Percentiles rank a stretch among this genome's conserved stretches.
Evolutionary conservation across 2,888 invertebrate genomes (phyloP).

Genomic region (Ypsolopha sequella): DNA sequence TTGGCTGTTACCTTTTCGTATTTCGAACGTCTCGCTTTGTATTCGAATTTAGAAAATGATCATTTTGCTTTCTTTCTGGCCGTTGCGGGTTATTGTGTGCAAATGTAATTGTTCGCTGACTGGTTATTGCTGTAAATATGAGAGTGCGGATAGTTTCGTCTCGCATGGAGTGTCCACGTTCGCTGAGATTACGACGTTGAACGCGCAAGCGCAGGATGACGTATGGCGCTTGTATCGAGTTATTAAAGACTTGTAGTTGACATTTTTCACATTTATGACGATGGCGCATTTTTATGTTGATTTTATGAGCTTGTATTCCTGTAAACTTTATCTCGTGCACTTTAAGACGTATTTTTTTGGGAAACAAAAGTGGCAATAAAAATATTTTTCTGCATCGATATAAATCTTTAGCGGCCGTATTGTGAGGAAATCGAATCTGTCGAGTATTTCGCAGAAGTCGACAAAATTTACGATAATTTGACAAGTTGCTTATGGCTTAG

Average conservation of each 20-base stretch:
- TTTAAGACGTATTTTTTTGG: background rate
- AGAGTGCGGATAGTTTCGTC: slow-evolving; percentile 16
- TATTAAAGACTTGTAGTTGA: slow-evolving; percentile 10
- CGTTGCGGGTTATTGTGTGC: slow-evolving; percentile 53
- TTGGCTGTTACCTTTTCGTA: slow-evolving; percentile 56
- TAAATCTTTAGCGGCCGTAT: background rate
- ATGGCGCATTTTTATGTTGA: slow-evolving; percentile 8
- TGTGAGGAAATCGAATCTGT: too few relatives aligned
- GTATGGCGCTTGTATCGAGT: slow-evolving; percentile 16
- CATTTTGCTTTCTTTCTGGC: slow-evolving; percentile 54
- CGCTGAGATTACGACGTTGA: slow-evolving; percentile 21
- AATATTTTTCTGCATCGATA: slow-evolving; percentile 9
- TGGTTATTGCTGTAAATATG: slow-evolving; percentile 39
- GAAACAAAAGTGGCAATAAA: slow-evolving; percentile 19
- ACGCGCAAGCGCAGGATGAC: slow-evolving; percentile 18
- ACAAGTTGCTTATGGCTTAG: too few relatives aligned
- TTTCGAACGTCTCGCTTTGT: slow-evolving; percentile 54
- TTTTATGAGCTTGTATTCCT: slow-evolving; percentile 5
- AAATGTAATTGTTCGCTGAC: slow-evolving; percentile 56
- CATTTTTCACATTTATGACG: slow-evolving; percentile 13
- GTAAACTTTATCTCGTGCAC: background rate
- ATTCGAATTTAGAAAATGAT: slow-evolving; percentile 63
- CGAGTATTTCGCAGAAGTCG: too few relatives aligned
- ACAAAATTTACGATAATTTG: too few relatives aligned
- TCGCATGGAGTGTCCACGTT: slow-evolving; percentile 14